Conservation (phyloP, 2,797 vertebrate genomes). For the Sebastes dallii region DNA sequence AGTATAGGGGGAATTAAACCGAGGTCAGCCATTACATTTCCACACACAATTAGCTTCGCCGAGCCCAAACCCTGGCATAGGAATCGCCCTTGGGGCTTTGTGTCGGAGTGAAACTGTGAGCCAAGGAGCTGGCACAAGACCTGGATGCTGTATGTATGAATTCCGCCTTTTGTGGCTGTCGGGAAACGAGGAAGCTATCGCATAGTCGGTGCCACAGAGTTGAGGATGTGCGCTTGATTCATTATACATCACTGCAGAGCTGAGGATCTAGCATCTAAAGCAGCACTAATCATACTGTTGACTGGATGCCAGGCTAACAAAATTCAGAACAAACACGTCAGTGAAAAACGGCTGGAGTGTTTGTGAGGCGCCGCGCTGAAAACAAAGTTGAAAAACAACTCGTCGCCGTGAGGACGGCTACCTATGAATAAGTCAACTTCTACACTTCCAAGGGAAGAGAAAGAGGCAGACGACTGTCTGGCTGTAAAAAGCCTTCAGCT, state of each 20-base stretch:
- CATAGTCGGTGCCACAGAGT: conserved; percentile 13
- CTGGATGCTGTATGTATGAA: conserved; percentile 49
- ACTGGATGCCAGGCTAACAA: conserved; percentile 49
- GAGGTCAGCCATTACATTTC: conserved; percentile 81
- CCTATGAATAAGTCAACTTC: conserved; percentile 50
- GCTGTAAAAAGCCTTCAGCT: conserved; percentile 33
- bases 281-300: conserved; percentile 39
- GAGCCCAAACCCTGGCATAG: conserved; percentile 73
- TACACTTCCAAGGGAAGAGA: conserved; percentile 31
- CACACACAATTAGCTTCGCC: conserved; percentile 80
- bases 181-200: conserved; percentile 14
- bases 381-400: conserved; percentile 42
- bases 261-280: conserved; percentile 28
- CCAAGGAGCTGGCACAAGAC: conserved; percentile 64
- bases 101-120: conserved; percentile 61
- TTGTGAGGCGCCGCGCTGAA: conserved; percentile 13
- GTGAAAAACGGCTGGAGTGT: conserved; percentile 22
- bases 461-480: conserved; percentile 44
- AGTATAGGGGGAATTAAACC: conserved; percentile 78
- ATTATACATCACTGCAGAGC: conserved; percentile 56
- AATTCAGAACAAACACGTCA: conserved; percentile 52
- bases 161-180: conserved; percentile 48
- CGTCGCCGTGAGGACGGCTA: neutral
- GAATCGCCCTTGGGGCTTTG: conserved; percentile 59
- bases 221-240: conserved; percentile 49